Evolutionary conservation across 2,888 invertebrate genomes (phyloP), one percentile per base, ranked within the genome.

Genomic region (Lasioglossum lativentre): DNA sequence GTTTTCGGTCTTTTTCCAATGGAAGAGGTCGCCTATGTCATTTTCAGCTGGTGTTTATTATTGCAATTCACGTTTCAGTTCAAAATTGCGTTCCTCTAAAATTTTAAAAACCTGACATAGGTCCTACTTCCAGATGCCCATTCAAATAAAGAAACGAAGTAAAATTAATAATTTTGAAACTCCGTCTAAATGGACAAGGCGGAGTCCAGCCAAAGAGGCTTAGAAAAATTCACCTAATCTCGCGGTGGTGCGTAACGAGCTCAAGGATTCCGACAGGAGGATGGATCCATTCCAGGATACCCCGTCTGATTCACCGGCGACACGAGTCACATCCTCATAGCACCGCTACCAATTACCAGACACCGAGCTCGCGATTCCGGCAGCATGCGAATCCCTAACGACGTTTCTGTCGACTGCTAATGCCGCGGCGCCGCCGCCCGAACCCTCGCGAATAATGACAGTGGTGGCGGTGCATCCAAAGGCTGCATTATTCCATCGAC

Each of bases 401-500:
- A 83, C 80, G 80, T 40, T 52, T 72, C 66, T 72, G 75, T 74
- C 75, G 78, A 56, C 78, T 45, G 59, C 78, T 85, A 85, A 85
- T 74, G 74, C 79, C 66, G 66, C 34, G 34, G 30, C 66, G 63
- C 52, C 66, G 71, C 80, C 79, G 34, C 74, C 34, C 56, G 70
- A 75, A 80, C 68, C 75, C 80, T 76, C 70, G 68, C 76, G 75
- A 80, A 86, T 83, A 87, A 86, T 86, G 75, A 76, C 77, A 72
- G 30, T 30, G 74, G 68, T 3, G 34, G 59, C 34, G 59, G 70
- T 52, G 77, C 76, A 75, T 75, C 72, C 72, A 40, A 34, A 23
- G 40, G 73, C 45, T 63, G 85, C 71, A 90, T 90, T 90, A 90
- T 90, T 81, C 82, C 83, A 86, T 86, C 87, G 86, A 90, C 90